Conservation (phyloP, 2,797 vertebrate genomes). For the Melanotaenia parkinsoni region DNA sequence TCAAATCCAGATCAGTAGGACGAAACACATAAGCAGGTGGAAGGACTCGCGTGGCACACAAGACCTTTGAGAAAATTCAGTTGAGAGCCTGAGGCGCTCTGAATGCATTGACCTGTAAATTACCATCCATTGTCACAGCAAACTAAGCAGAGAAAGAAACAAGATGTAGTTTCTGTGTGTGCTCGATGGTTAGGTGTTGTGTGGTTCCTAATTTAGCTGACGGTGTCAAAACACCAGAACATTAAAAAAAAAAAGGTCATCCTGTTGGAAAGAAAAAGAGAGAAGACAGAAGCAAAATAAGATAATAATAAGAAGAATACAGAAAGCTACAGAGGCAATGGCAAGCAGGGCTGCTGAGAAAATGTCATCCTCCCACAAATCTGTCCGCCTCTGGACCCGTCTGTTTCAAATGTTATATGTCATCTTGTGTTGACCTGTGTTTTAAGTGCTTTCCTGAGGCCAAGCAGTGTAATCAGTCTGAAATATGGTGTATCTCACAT, state of each 20-base stretch:
- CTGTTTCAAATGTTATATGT: neutral
- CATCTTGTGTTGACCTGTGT: slow-evolving; percentile 10
- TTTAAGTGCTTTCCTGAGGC: neutral
- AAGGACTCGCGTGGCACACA: neutral
- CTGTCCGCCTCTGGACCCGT: neutral
- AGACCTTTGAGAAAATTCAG: slow-evolving; percentile 15
- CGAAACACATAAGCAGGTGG: slow-evolving; percentile 1
- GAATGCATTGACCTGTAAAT: slow-evolving; percentile 43
- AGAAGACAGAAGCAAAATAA: neutral
- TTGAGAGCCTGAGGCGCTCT: slow-evolving; percentile 14
- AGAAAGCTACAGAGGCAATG: neutral
- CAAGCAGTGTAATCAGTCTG: neutral
- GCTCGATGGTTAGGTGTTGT: slow-evolving; percentile 1
- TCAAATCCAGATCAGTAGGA: neutral
- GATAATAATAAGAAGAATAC: neutral
- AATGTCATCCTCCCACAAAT: slow-evolving; percentile 35
- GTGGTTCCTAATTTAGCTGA: slow-evolving; percentile 39
- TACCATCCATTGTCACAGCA: neutral
- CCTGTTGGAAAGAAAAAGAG: slow-evolving; percentile 9
- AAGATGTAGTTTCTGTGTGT: slow-evolving; percentile 25
- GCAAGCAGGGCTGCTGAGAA: slow-evolving; percentile 20
- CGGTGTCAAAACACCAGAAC: slow-evolving; percentile 27
- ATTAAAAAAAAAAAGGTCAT: slow-evolving; percentile 52
- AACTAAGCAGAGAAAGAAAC: slow-evolving; percentile 15
- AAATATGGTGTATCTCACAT: neutral